Percentiles rank a stretch among this genome's conserved stretches.
Conservation (phyloP, 2,888 invertebrate species). For the Deroplatys truncata region DNA sequence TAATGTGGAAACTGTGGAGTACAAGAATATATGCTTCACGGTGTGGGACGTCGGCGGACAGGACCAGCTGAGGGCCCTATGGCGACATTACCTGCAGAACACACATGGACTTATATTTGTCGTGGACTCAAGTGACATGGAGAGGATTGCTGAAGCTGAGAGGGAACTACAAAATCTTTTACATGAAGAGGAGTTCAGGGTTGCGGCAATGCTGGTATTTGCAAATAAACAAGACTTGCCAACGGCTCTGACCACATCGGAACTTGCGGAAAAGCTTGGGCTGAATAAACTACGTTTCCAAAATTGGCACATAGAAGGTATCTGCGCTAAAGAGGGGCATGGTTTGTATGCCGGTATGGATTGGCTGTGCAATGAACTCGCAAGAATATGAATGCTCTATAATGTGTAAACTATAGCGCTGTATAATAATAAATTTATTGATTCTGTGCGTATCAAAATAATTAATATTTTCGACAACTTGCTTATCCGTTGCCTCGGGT, state of each 20-base stretch:
- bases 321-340: constrained; percentile 92
- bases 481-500: too few species aligned
- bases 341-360: constrained; percentile 95
- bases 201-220: constrained; percentile 90
- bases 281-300: constrained; percentile 80
- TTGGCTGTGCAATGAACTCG: constrained; percentile 91
- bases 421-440: too few species aligned
- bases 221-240: constrained; percentile 97
- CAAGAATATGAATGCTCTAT: constrained; percentile 63
- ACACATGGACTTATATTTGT: constrained; percentile 96
- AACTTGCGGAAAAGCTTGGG: constrained; percentile 89
- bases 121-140: constrained; percentile 95
- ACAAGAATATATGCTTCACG: constrained; percentile 98
- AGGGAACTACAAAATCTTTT: constrained; percentile 88
- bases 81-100: constrained; percentile 98
- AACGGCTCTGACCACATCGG: constrained; percentile 92
- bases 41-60: constrained; percentile 99
- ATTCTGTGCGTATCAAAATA: too few species aligned
- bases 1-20: constrained; percentile 98
- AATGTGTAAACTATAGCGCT: background rate
- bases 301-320: constrained; percentile 94
- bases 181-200: constrained; percentile 90
- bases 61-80: constrained; percentile 94
- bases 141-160: constrained; percentile 89
- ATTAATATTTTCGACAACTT: too few species aligned